These are phyloP conservation scores for Drosophila asahinai DNA, from an alignment of 1,140 invertebrate genomes.

Conservation along the genomic window DNA sequence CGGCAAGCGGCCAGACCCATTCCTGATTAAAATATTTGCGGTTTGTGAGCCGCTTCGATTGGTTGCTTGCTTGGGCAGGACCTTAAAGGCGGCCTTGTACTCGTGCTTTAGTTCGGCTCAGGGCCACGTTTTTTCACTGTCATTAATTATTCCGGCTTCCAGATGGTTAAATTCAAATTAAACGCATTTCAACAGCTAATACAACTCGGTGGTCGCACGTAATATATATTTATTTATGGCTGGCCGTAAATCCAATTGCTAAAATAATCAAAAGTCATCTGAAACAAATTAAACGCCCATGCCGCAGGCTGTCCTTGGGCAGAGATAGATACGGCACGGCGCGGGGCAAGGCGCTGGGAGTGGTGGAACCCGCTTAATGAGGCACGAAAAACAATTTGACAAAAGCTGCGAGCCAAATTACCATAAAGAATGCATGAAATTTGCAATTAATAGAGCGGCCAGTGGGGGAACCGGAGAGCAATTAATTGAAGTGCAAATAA, in stretches of 20 bases:
- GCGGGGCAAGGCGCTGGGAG: neutral
- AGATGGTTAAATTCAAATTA: constrained; percentile 41
- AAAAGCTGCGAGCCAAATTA: constrained; percentile 64
- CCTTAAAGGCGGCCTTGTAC: constrained; percentile 5
- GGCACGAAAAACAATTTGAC: constrained; percentile 73
- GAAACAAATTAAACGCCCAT: constrained; percentile 55
- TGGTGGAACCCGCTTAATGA: constrained; percentile 46
- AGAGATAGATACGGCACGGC: constrained; percentile 19
- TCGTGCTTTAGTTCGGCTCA: neutral
- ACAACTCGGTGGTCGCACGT: constrained; percentile 44
- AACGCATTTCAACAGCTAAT: constrained; percentile 62
- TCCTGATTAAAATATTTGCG: constrained; percentile 55
- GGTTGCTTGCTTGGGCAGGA: constrained; percentile 9
- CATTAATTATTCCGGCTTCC: constrained; percentile 50
- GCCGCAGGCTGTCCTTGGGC: constrained; percentile 8
- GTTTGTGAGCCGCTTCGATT: constrained; percentile 41
- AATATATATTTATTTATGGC: constrained; percentile 68
- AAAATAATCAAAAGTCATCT: constrained; percentile 66
- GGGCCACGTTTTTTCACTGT: constrained; percentile 3
- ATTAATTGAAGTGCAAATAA: constrained; percentile 65
- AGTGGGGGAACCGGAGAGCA: constrained; percentile 21
- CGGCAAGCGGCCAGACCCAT: constrained; percentile 35
- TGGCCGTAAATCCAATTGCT: constrained; percentile 53
- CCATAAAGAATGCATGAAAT: constrained; percentile 69
- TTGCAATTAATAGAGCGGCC: constrained; percentile 55